Percentiles rank a stretch among this genome's conserved stretches.
Evolutionary conservation across 2,888 invertebrate species (phyloP).

Genomic region (Smittia sp.): DNA sequence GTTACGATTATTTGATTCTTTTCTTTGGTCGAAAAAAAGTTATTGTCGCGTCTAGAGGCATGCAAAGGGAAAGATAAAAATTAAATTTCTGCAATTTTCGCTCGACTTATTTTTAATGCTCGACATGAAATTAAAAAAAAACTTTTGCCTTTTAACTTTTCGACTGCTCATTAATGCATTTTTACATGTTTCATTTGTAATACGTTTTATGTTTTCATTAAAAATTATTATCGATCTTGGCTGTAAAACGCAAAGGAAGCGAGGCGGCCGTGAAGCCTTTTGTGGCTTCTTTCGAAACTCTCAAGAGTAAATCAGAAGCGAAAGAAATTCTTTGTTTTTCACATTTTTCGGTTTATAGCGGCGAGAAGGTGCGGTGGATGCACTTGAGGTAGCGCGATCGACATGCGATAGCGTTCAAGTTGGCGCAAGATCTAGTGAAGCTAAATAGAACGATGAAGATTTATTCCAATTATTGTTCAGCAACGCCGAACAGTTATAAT

Average conservation of each 20-base stretch:
- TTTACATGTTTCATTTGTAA: conserved; percentile 36
- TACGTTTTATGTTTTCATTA: conserved; percentile 38
- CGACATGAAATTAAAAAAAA: neutral
- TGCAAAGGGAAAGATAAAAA: conserved; percentile 14
- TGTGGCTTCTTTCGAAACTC: neutral
- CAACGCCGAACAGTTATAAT: neutral
- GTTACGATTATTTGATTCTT: conserved; percentile 4
- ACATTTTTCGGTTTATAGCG: neutral
- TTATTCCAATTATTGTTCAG: conserved; percentile 10
- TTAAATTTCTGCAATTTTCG: conserved; percentile 3
- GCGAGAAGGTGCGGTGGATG: neutral
- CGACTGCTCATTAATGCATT: conserved; percentile 35
- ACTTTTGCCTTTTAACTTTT: neutral
- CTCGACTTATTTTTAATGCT: conserved; percentile 7
- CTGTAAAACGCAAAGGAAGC: neutral
- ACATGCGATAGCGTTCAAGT: neutral
- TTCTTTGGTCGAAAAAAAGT: neutral
- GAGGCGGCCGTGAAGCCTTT: neutral
- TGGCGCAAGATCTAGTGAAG: too few species aligned
- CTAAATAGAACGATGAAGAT: conserved; percentile 4
- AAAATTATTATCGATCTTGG: conserved; percentile 29
- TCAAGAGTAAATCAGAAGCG: conserved; percentile 21
- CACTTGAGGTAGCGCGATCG: neutral
- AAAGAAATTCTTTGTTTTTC: conserved; percentile 20
- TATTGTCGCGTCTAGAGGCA: conserved; percentile 1